Percentiles rank a stretch among this genome's conserved stretches.
These are phyloP conservation scores for Campylorhamphus procurvoides DNA, from an alignment of 2,113 vertebrate species.

Conservation along the genomic window DNA sequence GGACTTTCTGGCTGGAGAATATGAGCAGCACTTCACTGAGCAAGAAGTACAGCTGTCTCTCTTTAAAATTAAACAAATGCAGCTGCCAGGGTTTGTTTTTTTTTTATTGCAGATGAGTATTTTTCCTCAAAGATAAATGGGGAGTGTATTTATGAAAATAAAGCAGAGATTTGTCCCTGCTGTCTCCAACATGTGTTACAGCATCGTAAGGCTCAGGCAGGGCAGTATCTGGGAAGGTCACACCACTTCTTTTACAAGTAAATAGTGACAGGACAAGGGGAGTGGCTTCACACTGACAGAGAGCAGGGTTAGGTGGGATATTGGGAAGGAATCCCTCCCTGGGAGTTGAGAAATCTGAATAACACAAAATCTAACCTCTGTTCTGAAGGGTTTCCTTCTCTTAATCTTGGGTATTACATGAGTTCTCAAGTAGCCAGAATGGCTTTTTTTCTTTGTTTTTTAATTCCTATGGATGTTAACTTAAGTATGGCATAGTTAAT, in stretches of 20 bases:
- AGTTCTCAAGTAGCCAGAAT: neutral
- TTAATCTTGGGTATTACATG: neutral
- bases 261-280: neutral
- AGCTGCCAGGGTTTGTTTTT: neutral
- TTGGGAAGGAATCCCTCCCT: neutral
- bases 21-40: neutral
- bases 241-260: neutral
- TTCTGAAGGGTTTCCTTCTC: neutral
- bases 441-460: neutral
- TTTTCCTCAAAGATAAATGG: neutral
- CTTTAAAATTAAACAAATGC: constrained; percentile 7
- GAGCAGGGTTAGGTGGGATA: neutral
- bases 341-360: neutral
- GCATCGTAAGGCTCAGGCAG: neutral
- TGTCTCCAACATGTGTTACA: neutral
- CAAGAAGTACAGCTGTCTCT: neutral
- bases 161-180: neutral
- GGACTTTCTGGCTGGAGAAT: neutral
- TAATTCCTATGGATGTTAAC: neutral
- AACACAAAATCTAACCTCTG: neutral
- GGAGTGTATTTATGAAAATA: neutral
- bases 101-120: neutral
- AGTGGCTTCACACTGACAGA: neutral
- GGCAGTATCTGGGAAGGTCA: neutral
- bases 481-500: neutral